phyloP scores from a whole-genome alignment of 2,113 vertebrate species.

The Tympanuchus pallidicinctus region DNA sequence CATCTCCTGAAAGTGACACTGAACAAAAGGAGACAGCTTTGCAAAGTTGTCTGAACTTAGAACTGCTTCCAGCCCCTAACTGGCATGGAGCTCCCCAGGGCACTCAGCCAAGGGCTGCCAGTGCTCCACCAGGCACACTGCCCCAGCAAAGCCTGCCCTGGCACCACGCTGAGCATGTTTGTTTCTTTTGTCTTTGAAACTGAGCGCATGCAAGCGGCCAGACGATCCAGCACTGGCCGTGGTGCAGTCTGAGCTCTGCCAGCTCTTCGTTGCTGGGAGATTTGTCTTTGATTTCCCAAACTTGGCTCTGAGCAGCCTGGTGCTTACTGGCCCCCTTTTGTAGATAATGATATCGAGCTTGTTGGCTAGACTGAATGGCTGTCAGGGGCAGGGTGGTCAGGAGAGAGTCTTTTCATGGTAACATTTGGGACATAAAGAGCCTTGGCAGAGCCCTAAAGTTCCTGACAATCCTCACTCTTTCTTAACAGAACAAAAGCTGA shows the following conservation, averaged over 20 bases:
- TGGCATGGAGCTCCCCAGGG: not conserved
- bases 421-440: constrained; percentile 57
- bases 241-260: not conserved
- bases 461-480: not conserved
- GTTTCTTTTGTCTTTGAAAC: not conserved
- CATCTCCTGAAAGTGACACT: not conserved
- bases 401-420: constrained; percentile 61
- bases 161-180: not conserved
- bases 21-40: not conserved
- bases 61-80: not conserved
- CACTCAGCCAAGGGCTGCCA: not conserved
- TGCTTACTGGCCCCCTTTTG: constrained; percentile 20
- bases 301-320: constrained; percentile 36
- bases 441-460: constrained; percentile 57
- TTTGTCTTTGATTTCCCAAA: constrained; percentile 65
- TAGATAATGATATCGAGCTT: constrained; percentile 74
- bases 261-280: constrained; percentile 50
- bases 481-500: constrained; percentile 36
- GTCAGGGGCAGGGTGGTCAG: constrained; percentile 45
- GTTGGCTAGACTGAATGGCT: constrained; percentile 56
- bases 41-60: not conserved
- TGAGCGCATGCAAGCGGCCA: not conserved
- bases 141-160: not conserved
- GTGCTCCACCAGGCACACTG: not conserved
- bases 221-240: not conserved